A percentile compares a stretch with the other conserved stretches of the same genome.
Evolutionary conservation across 2,888 invertebrate genomes (phyloP).

Genomic region (Drosophila borealis): DNA sequence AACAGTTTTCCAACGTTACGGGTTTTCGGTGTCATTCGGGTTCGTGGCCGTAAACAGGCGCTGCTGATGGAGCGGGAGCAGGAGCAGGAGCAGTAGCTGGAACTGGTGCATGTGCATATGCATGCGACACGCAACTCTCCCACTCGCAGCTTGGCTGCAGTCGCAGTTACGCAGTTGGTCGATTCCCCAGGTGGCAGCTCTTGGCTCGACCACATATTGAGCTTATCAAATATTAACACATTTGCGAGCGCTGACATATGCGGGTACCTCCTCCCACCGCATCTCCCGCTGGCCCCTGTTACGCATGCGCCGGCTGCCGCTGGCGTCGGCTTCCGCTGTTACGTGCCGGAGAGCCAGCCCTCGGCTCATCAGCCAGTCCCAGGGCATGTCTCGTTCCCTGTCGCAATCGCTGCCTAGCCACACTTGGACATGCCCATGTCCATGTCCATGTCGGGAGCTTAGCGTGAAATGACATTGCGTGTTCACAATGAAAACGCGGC

Average conservation of each 20-base stretch:
- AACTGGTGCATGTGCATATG: conserved; percentile 40
- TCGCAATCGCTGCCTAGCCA: conserved; percentile 1
- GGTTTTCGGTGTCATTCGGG: conserved; percentile 64
- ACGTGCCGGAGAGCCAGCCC: conserved; percentile 55
- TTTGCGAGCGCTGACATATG: conserved; percentile 73
- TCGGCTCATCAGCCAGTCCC: conserved; percentile 1
- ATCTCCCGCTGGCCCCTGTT: conserved; percentile 6
- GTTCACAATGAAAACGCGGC: conserved; percentile 56
- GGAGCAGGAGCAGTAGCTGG: conserved; percentile 4
- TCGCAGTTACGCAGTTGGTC: conserved; percentile 8
- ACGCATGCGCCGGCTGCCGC: conserved; percentile 53
- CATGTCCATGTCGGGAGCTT: conserved; percentile 53
- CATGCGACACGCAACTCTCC: conserved; percentile 59
- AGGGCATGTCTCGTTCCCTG: neutral
- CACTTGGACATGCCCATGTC: conserved; percentile 42
- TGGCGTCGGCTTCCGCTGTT: conserved; percentile 68
- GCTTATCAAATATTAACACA: conserved; percentile 81
- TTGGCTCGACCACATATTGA: conserved; percentile 70
- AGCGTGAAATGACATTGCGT: conserved; percentile 76
- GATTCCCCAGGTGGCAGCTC: conserved; percentile 40
- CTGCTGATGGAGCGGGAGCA: neutral
- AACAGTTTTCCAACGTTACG: conserved; percentile 66
- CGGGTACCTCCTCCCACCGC: conserved; percentile 27
- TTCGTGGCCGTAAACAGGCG: conserved; percentile 36
- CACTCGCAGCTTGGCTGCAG: conserved; percentile 1